Evolutionary conservation across 1,140 invertebrate genomes (phyloP).

Genomic region (Octopus bimaculoides): DNA sequence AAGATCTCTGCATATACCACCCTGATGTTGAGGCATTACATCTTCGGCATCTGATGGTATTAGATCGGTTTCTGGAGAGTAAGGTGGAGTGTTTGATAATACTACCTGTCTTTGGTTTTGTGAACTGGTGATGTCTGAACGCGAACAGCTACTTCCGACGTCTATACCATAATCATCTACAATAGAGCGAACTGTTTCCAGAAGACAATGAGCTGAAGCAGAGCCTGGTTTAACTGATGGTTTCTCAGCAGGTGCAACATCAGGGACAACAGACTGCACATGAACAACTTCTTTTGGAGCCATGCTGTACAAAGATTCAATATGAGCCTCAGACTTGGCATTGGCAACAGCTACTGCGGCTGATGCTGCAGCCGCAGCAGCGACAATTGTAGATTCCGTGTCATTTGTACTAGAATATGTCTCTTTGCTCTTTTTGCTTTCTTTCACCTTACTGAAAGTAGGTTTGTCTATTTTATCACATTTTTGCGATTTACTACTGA

Average conservation of each 20-base stretch:
- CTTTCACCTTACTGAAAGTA: neutral
- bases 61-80: neutral
- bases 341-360: neutral
- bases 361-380: neutral
- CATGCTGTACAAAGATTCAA: neutral
- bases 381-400: neutral
- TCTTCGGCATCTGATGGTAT: neutral
- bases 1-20: neutral
- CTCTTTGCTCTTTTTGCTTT: too few relatives aligned
- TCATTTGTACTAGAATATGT: neutral
- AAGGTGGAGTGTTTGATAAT: neutral
- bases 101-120: too few relatives aligned
- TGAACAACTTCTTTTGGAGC: too few relatives aligned
- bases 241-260: too few relatives aligned
- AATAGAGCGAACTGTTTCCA: too few relatives aligned
- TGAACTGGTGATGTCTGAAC: too few relatives aligned
- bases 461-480: slow-evolving; percentile 15
- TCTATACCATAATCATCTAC: too few relatives aligned
- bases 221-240: too few relatives aligned
- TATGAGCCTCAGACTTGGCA: neutral
- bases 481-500: neutral
- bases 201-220: too few relatives aligned
- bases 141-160: too few relatives aligned
- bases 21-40: neutral
- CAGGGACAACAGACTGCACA: too few relatives aligned